These are phyloP conservation scores for Hepsetus odoe DNA, from an alignment of 2,113 vertebrate species.

Conservation along the genomic window DNA sequence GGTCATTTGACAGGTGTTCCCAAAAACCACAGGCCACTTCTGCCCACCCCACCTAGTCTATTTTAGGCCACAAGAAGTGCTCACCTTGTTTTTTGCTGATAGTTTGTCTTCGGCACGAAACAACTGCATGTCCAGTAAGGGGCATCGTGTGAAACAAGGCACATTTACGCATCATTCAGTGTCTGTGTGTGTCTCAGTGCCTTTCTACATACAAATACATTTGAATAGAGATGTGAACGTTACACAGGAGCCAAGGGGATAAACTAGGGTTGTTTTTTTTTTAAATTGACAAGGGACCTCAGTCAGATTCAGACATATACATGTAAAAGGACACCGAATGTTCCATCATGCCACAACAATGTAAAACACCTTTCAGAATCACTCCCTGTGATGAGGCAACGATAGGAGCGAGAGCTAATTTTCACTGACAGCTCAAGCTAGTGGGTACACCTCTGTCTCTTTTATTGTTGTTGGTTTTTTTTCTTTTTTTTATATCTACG, in stretches of 20 bases:
- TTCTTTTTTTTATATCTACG: slow-evolving; percentile 59
- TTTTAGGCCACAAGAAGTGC: slow-evolving; percentile 19
- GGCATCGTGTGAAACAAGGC: slow-evolving; percentile 55
- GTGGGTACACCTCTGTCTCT: slow-evolving; percentile 42
- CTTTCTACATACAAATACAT: slow-evolving; percentile 77
- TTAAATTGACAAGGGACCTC: slow-evolving; percentile 51
- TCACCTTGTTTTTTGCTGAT: slow-evolving; percentile 27
- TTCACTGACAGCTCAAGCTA: slow-evolving; percentile 30
- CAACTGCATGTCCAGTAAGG: slow-evolving; percentile 27
- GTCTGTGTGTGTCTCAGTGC: slow-evolving; percentile 75
- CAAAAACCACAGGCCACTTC: slow-evolving; percentile 28
- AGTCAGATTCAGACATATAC: slow-evolving; percentile 30
- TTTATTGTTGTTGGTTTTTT: slow-evolving; percentile 26
- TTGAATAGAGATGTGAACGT: slow-evolving; percentile 72
- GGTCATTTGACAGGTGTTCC: slow-evolving; percentile 61
- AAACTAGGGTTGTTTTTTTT: slow-evolving; percentile 42
- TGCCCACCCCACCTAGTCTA: slow-evolving; percentile 15
- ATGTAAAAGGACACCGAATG: slow-evolving; percentile 14
- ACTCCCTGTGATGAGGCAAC: slow-evolving; percentile 36
- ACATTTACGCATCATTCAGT: slow-evolving; percentile 61
- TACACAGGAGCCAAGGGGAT: slow-evolving; percentile 63
- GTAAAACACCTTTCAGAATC: slow-evolving; percentile 36
- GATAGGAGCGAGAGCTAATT: slow-evolving; percentile 27
- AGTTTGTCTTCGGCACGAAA: slow-evolving; percentile 18
- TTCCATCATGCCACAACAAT: slow-evolving; percentile 15